Conservation (phyloP, 2,113 vertebrate genomes). For the Lepidiolamprologus cunningtoni region DNA sequence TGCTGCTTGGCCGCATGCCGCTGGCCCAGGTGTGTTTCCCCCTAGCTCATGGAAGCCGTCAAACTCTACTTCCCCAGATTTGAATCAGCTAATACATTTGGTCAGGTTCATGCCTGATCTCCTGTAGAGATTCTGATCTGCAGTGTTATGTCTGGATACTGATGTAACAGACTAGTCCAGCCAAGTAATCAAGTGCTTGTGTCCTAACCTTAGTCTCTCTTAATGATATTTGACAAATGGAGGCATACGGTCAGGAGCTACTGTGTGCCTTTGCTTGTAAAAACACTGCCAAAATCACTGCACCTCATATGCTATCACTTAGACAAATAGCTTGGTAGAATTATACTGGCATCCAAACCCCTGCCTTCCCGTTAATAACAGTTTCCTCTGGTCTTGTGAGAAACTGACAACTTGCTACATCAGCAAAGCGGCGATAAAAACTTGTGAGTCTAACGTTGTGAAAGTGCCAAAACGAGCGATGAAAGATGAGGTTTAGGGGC, state of each 20-base stretch:
- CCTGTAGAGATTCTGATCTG: background rate
- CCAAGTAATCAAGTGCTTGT: background rate
- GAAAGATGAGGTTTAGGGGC: conserved; percentile 20
- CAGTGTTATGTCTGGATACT: conserved; percentile 14
- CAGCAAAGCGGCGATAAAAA: conserved; percentile 18
- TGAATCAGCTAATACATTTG: conserved; percentile 8
- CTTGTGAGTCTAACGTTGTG: background rate
- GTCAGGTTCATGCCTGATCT: conserved; percentile 11
- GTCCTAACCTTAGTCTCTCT: background rate
- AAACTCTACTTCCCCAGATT: background rate
- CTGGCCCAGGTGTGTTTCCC: conserved; percentile 45
- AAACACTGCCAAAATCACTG: conserved; percentile 24
- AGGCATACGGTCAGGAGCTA: conserved; percentile 18
- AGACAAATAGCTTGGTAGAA: conserved; percentile 34
- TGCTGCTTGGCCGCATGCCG: conserved; percentile 17
- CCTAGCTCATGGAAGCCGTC: conserved; percentile 6
- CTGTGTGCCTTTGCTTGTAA: conserved; percentile 22
- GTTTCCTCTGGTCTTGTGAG: conserved; percentile 31
- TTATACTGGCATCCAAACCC: conserved; percentile 23
- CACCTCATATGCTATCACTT: conserved; percentile 40
- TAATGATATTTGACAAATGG: conserved; percentile 14
- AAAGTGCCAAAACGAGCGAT: conserved; percentile 1
- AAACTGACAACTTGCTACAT: conserved; percentile 35
- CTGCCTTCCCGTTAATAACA: conserved; percentile 32
- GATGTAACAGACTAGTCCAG: background rate